phyloP scores from a whole-genome alignment of 2,797 vertebrate genomes.

The Pangasius larnaudii region DNA sequence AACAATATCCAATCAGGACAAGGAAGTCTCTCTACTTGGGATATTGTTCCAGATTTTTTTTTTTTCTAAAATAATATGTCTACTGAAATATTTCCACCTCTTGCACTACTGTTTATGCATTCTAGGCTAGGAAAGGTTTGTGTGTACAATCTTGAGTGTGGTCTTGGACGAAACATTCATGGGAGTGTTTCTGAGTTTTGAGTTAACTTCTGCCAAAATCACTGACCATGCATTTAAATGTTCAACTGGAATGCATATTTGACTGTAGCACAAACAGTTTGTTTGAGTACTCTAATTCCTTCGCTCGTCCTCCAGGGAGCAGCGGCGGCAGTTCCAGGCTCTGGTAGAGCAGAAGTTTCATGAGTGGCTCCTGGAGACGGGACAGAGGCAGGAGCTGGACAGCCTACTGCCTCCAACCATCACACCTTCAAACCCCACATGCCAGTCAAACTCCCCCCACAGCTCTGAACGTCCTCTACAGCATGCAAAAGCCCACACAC shows the following conservation, averaged over 20 bases:
- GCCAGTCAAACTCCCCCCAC: conserved; percentile 56
- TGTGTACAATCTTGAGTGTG: background rate
- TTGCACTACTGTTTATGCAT: background rate
- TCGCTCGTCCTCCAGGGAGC: conserved; percentile 75
- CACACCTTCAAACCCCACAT: conserved; percentile 57
- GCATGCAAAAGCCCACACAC: conserved; percentile 38
- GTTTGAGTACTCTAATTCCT: background rate
- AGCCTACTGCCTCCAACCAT: conserved; percentile 80
- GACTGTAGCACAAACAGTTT: background rate
- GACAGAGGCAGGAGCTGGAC: conserved; percentile 88
- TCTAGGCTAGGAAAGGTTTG: background rate
- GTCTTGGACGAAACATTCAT: background rate
- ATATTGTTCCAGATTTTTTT: too few species aligned
- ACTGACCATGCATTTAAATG: background rate
- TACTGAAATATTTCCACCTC: background rate
- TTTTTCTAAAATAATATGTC: background rate
- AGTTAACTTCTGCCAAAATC: background rate
- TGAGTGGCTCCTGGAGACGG: conserved; percentile 87
- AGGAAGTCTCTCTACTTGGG: background rate
- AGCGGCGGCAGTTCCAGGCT: conserved; percentile 85
- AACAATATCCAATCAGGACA: too few species aligned
- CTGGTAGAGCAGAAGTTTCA: conserved; percentile 91
- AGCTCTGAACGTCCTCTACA: conserved; percentile 22
- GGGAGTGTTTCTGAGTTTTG: background rate
- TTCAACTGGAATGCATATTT: background rate